A percentile compares a stretch with the other conserved stretches of the same genome.
Conservation (phyloP, 2,797 vertebrate species). For the Peromyscus attwateri region DNA sequence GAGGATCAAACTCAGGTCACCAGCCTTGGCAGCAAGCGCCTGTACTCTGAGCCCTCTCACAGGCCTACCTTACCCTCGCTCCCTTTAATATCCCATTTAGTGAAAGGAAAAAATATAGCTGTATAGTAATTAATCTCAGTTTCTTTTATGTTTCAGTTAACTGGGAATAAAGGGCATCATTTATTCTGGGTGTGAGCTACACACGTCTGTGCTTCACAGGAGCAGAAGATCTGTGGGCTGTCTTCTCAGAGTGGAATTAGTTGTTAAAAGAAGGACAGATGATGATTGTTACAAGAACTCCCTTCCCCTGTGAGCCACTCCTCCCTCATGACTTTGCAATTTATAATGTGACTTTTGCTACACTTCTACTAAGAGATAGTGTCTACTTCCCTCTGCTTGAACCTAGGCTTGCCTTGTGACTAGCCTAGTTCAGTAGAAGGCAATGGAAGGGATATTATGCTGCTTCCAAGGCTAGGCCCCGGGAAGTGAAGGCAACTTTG, state of each 20-base stretch:
- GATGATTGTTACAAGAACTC: not conserved
- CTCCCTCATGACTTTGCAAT: not conserved
- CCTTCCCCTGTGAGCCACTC: not conserved
- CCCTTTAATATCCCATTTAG: not conserved
- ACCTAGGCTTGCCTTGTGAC: not conserved
- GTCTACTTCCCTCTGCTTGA: not conserved
- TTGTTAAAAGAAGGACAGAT: not conserved
- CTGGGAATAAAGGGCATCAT: not conserved
- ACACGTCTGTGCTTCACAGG: not conserved
- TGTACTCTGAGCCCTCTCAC: not conserved
- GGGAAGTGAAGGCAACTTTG: not conserved
- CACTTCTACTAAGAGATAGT: not conserved
- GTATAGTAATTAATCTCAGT: not conserved
- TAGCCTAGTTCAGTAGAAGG: not conserved
- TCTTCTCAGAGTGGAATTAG: not conserved
- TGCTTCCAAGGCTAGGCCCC: not conserved
- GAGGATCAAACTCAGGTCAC: too few relatives aligned
- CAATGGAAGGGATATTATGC: not conserved
- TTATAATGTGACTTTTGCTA: not conserved
- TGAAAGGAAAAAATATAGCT: not conserved
- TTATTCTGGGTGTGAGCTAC: not conserved
- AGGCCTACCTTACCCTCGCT: too few relatives aligned
- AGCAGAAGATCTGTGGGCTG: not conserved
- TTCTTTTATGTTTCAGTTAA: not conserved
- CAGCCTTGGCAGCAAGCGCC: not conserved